Conservation (phyloP, 1,140 invertebrate species). For the Drosophila ananassae region DNA sequence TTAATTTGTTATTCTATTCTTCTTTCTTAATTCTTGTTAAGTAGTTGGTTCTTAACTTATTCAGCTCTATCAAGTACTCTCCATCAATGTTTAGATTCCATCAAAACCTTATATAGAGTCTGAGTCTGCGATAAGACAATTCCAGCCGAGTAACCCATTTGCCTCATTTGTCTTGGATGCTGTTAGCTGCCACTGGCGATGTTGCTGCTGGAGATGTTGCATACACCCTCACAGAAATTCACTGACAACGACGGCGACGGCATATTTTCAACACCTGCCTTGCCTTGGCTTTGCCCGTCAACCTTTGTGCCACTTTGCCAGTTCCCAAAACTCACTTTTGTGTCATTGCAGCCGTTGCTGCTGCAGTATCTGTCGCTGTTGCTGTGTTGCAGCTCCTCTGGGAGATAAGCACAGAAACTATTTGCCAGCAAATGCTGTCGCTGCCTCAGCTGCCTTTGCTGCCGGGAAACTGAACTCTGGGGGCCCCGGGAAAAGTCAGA, state of each 20-base stretch:
- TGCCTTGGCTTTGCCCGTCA: conserved; percentile 66
- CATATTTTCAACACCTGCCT: conserved; percentile 81
- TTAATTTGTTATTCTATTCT: background rate
- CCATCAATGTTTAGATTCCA: conserved; percentile 20
- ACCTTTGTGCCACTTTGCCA: conserved; percentile 81
- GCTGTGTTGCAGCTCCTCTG: conserved; percentile 26
- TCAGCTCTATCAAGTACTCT: conserved; percentile 20
- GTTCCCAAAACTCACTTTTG: conserved; percentile 81
- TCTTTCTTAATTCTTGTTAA: background rate
- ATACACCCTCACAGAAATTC: conserved; percentile 61
- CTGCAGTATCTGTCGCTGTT: conserved; percentile 21
- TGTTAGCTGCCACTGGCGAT: conserved; percentile 14
- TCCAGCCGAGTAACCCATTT: conserved; percentile 65
- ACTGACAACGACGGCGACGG: conserved; percentile 54
- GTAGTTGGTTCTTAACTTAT: background rate
- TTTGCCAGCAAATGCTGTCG: conserved; percentile 71
- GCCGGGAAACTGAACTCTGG: conserved; percentile 29
- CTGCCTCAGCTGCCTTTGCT: conserved; percentile 56
- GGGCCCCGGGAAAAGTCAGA: conserved; percentile 5
- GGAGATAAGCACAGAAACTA: conserved; percentile 61
- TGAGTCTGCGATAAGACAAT: conserved; percentile 22
- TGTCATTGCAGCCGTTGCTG: conserved; percentile 63
- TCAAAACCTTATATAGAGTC: conserved; percentile 19
- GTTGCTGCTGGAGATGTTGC: conserved; percentile 24
- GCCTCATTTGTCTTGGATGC: conserved; percentile 44